Evolutionary conservation across 2,888 invertebrate genomes (phyloP).

Genomic region (Agriopis marginaria): DNA sequence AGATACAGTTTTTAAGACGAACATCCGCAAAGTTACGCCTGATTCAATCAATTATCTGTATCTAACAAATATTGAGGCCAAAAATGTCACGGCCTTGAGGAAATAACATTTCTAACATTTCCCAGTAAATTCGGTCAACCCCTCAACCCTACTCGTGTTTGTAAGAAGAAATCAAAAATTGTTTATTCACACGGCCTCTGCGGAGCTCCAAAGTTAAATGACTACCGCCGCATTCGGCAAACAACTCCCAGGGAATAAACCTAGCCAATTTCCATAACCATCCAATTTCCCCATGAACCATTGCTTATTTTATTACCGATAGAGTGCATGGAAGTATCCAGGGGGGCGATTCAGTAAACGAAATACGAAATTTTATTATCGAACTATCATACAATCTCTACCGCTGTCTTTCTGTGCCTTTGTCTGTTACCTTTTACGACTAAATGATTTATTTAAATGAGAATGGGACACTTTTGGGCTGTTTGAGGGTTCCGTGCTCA

Average conservation of each 20-base stretch:
- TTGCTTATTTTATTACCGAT: slow-evolving; percentile 20
- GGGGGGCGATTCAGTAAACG: background rate
- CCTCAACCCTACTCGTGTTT: slow-evolving; percentile 3
- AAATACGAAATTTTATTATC: background rate
- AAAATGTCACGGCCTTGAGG: slow-evolving; percentile 3
- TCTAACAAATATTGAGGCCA: background rate
- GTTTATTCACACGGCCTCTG: slow-evolving; percentile 22
- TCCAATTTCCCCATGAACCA: slow-evolving; percentile 23
- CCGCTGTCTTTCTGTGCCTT: too few relatives aligned
- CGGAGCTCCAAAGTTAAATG: slow-evolving; percentile 29
- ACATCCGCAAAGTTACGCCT: too few relatives aligned
- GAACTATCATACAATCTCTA: too few relatives aligned
- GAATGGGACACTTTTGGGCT: too few relatives aligned
- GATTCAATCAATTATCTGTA: too few relatives aligned
- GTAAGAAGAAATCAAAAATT: slow-evolving; percentile 25
- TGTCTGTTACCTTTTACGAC: too few relatives aligned
- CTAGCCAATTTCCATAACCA: slow-evolving; percentile 29
- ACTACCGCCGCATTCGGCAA: slow-evolving; percentile 21
- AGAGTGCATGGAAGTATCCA: slow-evolving; percentile 11
- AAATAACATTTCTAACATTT: slow-evolving; percentile 1
- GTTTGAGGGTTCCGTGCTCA: too few relatives aligned
- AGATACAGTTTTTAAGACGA: too few relatives aligned
- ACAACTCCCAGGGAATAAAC: slow-evolving; percentile 20
- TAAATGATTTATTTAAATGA: too few relatives aligned
- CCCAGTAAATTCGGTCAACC: slow-evolving; percentile 10